A percentile compares a stretch with the other conserved stretches of the same genome.
Conservation (phyloP, 2,888 invertebrate genomes). For the Pogonocherus hispidulus region DNA sequence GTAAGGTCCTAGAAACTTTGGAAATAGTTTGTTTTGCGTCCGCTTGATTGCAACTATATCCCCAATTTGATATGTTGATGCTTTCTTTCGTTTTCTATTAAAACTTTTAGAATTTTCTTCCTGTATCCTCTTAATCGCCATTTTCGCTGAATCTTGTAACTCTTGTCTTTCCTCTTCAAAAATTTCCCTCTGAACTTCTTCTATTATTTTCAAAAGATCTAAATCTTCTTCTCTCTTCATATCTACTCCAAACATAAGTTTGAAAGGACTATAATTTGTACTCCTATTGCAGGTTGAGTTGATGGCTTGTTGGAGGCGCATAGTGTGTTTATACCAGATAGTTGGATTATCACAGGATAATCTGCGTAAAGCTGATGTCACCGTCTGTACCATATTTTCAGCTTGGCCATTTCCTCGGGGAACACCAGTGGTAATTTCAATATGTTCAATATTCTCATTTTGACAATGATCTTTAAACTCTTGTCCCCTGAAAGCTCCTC, state of each 20-base stretch:
- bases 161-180: slow-evolving; percentile 40
- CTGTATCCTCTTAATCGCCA: neutral
- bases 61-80: slow-evolving; percentile 44
- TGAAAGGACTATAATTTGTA: slow-evolving; percentile 43
- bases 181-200: slow-evolving; percentile 34
- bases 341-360: neutral
- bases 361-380: slow-evolving; percentile 50
- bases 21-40: slow-evolving; percentile 61
- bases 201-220: slow-evolving; percentile 56
- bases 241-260: slow-evolving; percentile 50
- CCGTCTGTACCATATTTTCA: slow-evolving; percentile 49
- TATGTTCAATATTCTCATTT: slow-evolving; percentile 58
- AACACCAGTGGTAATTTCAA: slow-evolving; percentile 55
- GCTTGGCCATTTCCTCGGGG: slow-evolving; percentile 63
- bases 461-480: slow-evolving; percentile 61
- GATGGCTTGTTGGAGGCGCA: slow-evolving; percentile 6
- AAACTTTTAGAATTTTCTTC: neutral
- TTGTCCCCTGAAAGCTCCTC: slow-evolving; percentile 61
- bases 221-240: slow-evolving; percentile 48
- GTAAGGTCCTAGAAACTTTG: slow-evolving; percentile 60
- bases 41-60: slow-evolving; percentile 61
- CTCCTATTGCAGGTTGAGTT: slow-evolving; percentile 49
- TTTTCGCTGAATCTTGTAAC: neutral
- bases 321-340: neutral
- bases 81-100: neutral